Conservation (phyloP, 1,140 invertebrate species). For the Steinernema khuongi region DNA sequence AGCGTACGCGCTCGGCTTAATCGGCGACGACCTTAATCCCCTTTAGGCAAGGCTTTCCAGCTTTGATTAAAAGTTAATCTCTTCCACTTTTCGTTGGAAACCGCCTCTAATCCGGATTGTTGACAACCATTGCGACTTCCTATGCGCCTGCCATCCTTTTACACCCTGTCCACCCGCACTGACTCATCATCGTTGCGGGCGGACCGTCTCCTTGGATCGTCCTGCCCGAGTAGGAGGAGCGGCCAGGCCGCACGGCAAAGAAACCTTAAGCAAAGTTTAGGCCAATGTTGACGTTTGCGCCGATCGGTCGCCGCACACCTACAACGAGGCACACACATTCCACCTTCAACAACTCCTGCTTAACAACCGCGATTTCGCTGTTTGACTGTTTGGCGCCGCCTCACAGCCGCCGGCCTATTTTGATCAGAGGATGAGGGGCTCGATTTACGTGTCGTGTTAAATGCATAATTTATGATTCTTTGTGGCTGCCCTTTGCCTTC, state of each 20-base stretch:
- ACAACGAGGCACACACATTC: background rate
- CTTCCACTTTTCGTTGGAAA: background rate
- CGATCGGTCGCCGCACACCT: background rate
- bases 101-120: background rate
- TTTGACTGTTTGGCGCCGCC: background rate
- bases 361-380: background rate
- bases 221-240: too few relatives aligned
- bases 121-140: background rate
- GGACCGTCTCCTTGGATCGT: too few relatives aligned
- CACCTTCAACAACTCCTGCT: slow-evolving; percentile 1
- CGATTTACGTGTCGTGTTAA: slow-evolving; percentile 11
- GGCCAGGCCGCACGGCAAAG: background rate
- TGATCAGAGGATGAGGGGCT: background rate
- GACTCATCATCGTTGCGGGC: background rate
- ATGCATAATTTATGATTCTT: slow-evolving; percentile 1
- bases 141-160: background rate
- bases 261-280: background rate
- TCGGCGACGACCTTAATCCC: background rate
- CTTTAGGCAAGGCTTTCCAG: background rate
- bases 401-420: background rate
- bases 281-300: background rate
- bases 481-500: background rate
- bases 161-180: background rate
- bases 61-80: slow-evolving; percentile 5
- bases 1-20: background rate